phyloP scores from a whole-genome alignment of 2,888 invertebrate genomes.

The Platycnemis pennipes region DNA sequence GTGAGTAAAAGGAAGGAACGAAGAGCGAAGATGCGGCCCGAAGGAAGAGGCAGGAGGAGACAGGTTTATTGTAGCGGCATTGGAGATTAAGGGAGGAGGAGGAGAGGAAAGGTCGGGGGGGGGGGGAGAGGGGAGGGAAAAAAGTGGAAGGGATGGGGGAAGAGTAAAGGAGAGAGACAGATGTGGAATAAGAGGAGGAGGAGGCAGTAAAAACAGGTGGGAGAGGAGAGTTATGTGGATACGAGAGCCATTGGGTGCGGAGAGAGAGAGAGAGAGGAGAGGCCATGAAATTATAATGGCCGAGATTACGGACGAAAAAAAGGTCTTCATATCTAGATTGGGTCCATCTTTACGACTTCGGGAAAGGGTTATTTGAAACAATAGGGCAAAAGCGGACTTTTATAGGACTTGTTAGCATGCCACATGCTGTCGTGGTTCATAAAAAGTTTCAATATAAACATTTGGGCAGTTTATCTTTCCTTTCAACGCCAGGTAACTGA shows the following conservation, averaged over 20 bases:
- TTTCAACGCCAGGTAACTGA: constrained; percentile 32
- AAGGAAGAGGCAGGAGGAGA: not conserved
- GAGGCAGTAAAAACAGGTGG: constrained; percentile 2
- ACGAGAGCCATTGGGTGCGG: not conserved
- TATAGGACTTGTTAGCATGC: constrained; percentile 5
- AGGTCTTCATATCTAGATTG: constrained; percentile 33
- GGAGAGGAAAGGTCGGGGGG: not conserved
- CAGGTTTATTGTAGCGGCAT: constrained; percentile 14
- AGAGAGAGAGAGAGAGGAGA: not conserved
- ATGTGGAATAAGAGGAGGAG: not conserved
- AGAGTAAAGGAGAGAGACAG: constrained; percentile 14
- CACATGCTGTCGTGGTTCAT: not conserved
- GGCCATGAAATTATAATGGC: constrained; percentile 46
- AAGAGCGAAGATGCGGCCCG: not conserved
- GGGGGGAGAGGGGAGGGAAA: not conserved
- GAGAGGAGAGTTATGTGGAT: not conserved
- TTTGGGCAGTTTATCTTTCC: constrained; percentile 32
- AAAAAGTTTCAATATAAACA: constrained; percentile 50
- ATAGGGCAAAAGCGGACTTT: constrained; percentile 28
- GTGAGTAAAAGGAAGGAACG: not conserved
- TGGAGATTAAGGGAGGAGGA: constrained; percentile 25
- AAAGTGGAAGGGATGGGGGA: not conserved
- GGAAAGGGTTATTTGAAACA: constrained; percentile 28
- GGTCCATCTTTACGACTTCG: not conserved
- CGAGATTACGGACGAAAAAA: constrained; percentile 16